Conservation (phyloP, 2,797 vertebrate species). For the Muraenolepis orangiensis region DNA sequence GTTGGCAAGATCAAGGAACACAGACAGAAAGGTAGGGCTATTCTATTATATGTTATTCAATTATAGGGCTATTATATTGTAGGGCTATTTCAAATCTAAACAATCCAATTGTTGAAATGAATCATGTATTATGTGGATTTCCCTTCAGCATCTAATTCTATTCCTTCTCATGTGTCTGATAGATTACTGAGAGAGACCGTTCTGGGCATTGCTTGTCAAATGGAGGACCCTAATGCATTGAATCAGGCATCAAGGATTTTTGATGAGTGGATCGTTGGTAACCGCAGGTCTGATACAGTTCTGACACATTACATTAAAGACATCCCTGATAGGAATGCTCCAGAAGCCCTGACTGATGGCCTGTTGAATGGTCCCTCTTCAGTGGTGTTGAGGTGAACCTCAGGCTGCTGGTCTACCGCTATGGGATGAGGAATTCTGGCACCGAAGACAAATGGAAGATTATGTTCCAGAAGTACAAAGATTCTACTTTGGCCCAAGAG, state of each 20-base stretch:
- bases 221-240: slow-evolving; percentile 72
- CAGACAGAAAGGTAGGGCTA: slow-evolving; percentile 78
- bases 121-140: background rate
- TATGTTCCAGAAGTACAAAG: slow-evolving; percentile 81
- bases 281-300: slow-evolving; percentile 34
- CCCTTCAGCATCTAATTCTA: background rate
- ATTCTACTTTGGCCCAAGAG: slow-evolving; percentile 85
- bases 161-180: slow-evolving; percentile 18
- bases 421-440: slow-evolving; percentile 86
- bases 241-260: slow-evolving; percentile 72
- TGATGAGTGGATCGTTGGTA: slow-evolving; percentile 71
- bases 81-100: background rate
- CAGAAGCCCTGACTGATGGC: background rate
- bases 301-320: background rate
- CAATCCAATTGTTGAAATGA: background rate
- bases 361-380: slow-evolving; percentile 27
- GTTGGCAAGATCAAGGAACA: slow-evolving; percentile 77
- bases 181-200: slow-evolving; percentile 87
- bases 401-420: slow-evolving; percentile 86
- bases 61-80: background rate
- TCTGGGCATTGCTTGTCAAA: slow-evolving; percentile 83
- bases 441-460: slow-evolving; percentile 74
- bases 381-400: slow-evolving; percentile 82
- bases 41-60: background rate
- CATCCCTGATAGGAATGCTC: background rate